Evolutionary conservation across 53 echinoderm and acorn worm genomes (phyloP).

Genomic region (Zoroaster sp.): DNA sequence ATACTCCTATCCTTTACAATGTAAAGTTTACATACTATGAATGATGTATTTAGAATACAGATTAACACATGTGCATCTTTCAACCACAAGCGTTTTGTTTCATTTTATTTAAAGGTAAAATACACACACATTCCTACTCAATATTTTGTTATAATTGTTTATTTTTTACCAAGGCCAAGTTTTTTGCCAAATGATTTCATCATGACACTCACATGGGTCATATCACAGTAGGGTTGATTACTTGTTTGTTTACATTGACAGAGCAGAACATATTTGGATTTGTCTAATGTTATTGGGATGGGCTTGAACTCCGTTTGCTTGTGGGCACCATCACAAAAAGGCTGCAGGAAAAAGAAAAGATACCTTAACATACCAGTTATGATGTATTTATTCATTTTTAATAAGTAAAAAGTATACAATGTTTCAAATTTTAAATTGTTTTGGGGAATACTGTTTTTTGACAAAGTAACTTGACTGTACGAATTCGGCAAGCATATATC

Average conservation of each 20-base stretch:
- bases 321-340: conserved; percentile 96
- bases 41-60: too few species aligned
- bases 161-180: conserved; percentile 30
- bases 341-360: conserved; percentile 59
- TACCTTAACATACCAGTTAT: too few species aligned
- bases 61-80: too few species aligned
- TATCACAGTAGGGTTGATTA: conserved; percentile 88
- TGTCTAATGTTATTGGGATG: conserved; percentile 69
- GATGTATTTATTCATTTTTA: too few species aligned
- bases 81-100: background rate
- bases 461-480: too few species aligned
- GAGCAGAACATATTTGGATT: conserved; percentile 68
- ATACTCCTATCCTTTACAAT: too few species aligned
- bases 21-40: too few species aligned
- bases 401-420: background rate
- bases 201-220: conserved; percentile 83
- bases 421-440: background rate
- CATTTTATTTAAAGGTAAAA: background rate
- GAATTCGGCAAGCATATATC: too few species aligned
- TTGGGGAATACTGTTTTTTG: too few species aligned
- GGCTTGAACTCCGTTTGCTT: conserved; percentile 84
- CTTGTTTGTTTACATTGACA: conserved; percentile 94
- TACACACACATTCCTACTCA: too few species aligned
- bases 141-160: too few species aligned
- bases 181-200: conserved; percentile 44